Percentiles rank a stretch among this genome's conserved stretches.
Conservation (phyloP, 2,797 vertebrate species). For the Enteromius viviparus region DNA sequence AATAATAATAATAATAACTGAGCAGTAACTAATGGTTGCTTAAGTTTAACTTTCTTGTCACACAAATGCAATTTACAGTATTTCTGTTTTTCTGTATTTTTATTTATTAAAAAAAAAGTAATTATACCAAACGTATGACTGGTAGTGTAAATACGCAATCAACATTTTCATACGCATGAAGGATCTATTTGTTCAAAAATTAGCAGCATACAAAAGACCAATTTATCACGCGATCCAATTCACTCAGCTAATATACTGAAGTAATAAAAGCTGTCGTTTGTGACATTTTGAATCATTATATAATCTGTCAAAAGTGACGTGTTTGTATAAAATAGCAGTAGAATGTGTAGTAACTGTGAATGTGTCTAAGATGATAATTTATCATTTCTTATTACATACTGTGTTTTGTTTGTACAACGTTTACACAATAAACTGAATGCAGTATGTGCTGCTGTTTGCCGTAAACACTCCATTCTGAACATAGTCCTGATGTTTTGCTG, state of each 20-base stretch:
- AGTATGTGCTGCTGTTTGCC: too few relatives aligned
- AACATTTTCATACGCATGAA: background rate
- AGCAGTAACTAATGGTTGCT: background rate
- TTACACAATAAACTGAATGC: too few relatives aligned
- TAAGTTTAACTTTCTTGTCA: background rate
- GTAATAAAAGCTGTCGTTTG: background rate
- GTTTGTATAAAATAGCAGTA: background rate
- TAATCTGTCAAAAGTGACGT: background rate
- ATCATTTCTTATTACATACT: background rate
- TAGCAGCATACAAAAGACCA: background rate
- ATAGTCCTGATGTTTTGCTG: background rate
- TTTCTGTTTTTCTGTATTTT: background rate
- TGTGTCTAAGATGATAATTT: background rate
- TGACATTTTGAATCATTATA: background rate
- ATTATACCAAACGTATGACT: background rate
- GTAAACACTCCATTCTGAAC: conserved; percentile 13
- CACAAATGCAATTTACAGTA: background rate
- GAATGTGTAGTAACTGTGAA: background rate
- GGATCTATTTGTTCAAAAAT: background rate
- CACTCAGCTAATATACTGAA: background rate
- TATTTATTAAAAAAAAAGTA: background rate
- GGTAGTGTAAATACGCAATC: background rate
- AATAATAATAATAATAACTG: background rate
- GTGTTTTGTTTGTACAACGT: background rate
- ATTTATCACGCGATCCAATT: background rate